Evolutionary conservation across 1,140 invertebrate species (phyloP).

Genomic region (Paralvinella palmiformis): DNA sequence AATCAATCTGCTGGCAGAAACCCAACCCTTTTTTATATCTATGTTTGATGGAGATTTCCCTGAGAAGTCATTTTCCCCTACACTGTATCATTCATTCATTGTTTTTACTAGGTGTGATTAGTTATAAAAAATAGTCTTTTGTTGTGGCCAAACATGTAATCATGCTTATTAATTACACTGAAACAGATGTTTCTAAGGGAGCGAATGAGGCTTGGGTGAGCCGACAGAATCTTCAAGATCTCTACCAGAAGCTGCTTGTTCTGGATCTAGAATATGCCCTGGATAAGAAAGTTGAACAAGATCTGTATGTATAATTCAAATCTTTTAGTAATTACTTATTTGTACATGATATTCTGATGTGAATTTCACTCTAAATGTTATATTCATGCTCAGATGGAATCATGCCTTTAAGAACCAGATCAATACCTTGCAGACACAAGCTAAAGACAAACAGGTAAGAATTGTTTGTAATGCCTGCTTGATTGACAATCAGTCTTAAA

Average conservation of each 20-base stretch:
- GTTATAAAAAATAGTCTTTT: too few relatives aligned
- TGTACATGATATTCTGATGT: not conserved
- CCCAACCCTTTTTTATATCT: too few relatives aligned
- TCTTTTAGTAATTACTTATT: not conserved
- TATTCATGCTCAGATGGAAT: constrained; percentile 60
- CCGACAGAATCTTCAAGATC: constrained; percentile 57
- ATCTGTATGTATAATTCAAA: constrained; percentile 53
- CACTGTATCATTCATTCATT: too few relatives aligned
- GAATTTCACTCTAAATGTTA: not conserved
- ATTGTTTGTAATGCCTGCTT: not conserved
- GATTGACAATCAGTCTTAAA: too few relatives aligned
- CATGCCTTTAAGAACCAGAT: constrained; percentile 84
- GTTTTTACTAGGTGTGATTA: too few relatives aligned
- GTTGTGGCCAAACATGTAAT: too few relatives aligned
- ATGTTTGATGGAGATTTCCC: too few relatives aligned
- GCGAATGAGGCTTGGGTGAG: constrained; percentile 44
- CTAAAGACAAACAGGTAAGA: constrained; percentile 68
- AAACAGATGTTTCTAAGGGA: constrained; percentile 32
- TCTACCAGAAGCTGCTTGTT: constrained; percentile 74
- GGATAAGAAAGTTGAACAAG: constrained; percentile 82
- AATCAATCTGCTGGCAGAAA: too few relatives aligned
- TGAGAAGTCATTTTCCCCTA: too few relatives aligned
- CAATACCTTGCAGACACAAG: constrained; percentile 65
- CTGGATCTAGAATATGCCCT: constrained; percentile 79
- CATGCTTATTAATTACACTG: too few relatives aligned